Conservation (phyloP, 2,113 vertebrate genomes). For the Argyrosomus japonicus region DNA sequence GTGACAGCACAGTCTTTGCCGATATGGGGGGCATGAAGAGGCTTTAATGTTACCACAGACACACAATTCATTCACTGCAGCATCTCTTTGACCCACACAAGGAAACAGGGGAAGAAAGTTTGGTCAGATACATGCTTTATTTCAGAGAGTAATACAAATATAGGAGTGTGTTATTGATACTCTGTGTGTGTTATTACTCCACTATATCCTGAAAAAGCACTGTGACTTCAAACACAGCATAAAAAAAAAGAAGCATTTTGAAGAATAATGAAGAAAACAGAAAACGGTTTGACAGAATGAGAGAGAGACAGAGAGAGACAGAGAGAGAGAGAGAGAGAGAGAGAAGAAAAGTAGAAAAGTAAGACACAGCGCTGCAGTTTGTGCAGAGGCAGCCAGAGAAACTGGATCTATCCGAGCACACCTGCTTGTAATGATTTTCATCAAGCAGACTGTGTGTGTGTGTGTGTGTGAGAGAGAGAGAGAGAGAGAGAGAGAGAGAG, state of each 20-base stretch:
- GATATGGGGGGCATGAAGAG: neutral
- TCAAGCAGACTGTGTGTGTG: neutral
- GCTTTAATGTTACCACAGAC: neutral
- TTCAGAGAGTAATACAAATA: too few relatives aligned
- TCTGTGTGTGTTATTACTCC: neutral
- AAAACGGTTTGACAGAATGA: constrained; percentile 17
- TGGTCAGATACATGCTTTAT: neutral
- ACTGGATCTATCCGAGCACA: constrained; percentile 59
- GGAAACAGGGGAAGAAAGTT: too few relatives aligned
- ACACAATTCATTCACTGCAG: too few relatives aligned
- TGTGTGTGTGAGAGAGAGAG: constrained; percentile 1
- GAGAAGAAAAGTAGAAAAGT: neutral
- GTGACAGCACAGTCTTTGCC: constrained; percentile 13
- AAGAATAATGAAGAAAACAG: neutral
- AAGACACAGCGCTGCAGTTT: neutral
- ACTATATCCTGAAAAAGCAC: neutral
- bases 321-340: neutral
- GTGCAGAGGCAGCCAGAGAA: constrained; percentile 22
- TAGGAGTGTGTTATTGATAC: neutral
- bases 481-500: neutral
- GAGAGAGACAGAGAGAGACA: neutral
- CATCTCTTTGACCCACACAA: too few relatives aligned
- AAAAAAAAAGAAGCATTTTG: neutral
- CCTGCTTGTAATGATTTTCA: constrained; percentile 61
- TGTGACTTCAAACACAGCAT: neutral